Base-by-base conservation (phyloP, 1,140 invertebrate species). In the Eufriesea mexicana region DNA sequence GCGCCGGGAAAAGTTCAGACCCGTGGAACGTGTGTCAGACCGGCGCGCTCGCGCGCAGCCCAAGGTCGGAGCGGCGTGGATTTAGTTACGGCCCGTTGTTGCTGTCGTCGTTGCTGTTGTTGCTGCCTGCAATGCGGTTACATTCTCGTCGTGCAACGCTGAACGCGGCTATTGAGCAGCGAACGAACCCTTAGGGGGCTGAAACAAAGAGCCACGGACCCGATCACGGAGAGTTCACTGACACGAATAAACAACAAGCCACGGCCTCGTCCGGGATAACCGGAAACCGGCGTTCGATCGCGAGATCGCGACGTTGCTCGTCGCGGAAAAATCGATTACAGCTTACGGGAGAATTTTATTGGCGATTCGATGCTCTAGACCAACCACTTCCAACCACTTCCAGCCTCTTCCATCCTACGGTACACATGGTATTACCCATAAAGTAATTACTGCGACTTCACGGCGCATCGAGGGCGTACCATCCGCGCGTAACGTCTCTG, bases 21-120 rank as follows among this genome's bases (percentile, higher is more conserved):
- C 8, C 5, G 86, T 83, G 83, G 87, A 91, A 91, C 90, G 90
- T 86, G 89, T 91, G 49, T 71, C 90, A 80, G 90, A 86, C 1
- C 35, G 5, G 49, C 10, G 35, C 64, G 35, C 64, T 10, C 83
- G 85, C 28, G 86, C 83, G 81, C 25, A 67, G n/a, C 76, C 86
- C 90, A 91, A 92, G 91, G 91, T 35, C 70, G 70, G 23, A 5
- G 20, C 20, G 88, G 85, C 90, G 83, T 55, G 75, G 85, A 88
- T 87, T 90, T 87, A 90, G 90, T 89, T 91, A 89, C 86, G 71
- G 76, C 80, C 75, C 78, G 82, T 85, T 84, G 67, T 85, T 70
- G 20, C 23, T 9, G 35, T 64, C 20, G 62, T 23, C 25, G 62
- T 23, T 23, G 81, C 70, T 80, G 80, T 82, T 78, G 84, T 78